Base-by-base conservation (phyloP, 53 echinoderm and acorn worm genomes). In the Echinometra lucunter region DNA sequence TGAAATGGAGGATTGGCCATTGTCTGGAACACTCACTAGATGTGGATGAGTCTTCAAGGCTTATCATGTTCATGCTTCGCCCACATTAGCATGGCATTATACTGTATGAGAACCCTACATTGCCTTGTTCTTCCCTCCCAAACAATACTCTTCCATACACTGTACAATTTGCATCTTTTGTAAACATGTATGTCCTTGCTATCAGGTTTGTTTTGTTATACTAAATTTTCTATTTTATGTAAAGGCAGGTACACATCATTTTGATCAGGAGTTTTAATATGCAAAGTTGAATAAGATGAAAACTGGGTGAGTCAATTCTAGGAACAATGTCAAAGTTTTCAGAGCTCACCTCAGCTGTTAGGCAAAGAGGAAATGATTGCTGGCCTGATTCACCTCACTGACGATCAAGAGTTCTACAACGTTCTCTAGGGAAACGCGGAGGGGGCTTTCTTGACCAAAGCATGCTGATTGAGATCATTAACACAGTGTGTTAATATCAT, bases 341-440 rank as follows among this genome's bases (percentile, higher is more conserved):
- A 19, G 23, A 21, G 44, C 21, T 44, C 44, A 19, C 8, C 81
- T 81, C 45, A 85, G 85, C 49, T 85, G 85, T 49, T 47, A 85
- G 85, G 85, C 28, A 49, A 49, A 85, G 40, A 85, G 85, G 85
- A 85, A 85, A 49, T 85, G 85, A 85, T 85, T 85, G 2, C 28
- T 47, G 53, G 85, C 85, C 85, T 85, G 85, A 81, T 81, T 81
- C 81, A 81, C 81, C 44, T 25, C 81, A 85, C 27, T 85, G 45
- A 49, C 11, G 85, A 85, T 45, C 15, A 85, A 47, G 12, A 47
- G 85, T n/a, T 85, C 27, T 47, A 28, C 45, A n/a, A 34, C 16
- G 40, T 47, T 38, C 85, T 49, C 49, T 2, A 49, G 85, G 47
- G 85, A n/a, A 1, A 49, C 19, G 85, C 42, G 47, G n/a, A 85